These are phyloP conservation scores for Lophochroa leadbeateri DNA, from an alignment of 2,113 vertebrate species.

Conservation along the genomic window DNA sequence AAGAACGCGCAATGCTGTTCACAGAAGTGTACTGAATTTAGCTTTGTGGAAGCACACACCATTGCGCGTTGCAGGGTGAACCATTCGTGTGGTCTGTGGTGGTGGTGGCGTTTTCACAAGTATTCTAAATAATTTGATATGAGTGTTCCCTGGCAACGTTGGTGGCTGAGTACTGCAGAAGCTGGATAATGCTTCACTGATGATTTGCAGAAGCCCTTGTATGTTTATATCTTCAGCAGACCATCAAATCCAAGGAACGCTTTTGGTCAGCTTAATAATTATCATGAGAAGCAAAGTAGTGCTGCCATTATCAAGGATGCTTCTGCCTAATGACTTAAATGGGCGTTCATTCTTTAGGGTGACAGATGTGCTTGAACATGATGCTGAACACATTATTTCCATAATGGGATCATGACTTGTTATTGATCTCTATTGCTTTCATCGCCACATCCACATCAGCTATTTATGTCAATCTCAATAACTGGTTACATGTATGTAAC, in stretches of 20 bases:
- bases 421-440: slow-evolving; percentile 13
- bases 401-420: not conserved
- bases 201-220: slow-evolving; percentile 34
- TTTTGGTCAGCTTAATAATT: slow-evolving; percentile 40
- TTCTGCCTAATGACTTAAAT: slow-evolving; percentile 24
- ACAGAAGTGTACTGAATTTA: not conserved
- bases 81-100: not conserved
- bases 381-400: not conserved
- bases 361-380: not conserved
- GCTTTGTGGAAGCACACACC: not conserved
- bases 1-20: not conserved
- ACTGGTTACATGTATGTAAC: not conserved
- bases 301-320: not conserved
- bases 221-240: slow-evolving; percentile 62
- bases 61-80: not conserved
- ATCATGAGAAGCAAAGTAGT: not conserved
- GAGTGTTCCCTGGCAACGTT: slow-evolving; percentile 6
- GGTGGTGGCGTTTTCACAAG: not conserved
- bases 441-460: not conserved
- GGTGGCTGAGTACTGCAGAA: not conserved
- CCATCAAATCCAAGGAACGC: slow-evolving; percentile 66
- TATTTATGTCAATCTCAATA: slow-evolving; percentile 6
- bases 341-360: not conserved
- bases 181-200: slow-evolving; percentile 1
- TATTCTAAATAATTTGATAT: not conserved